These are phyloP conservation scores for Tetranychus truncatus DNA, from an alignment of 2,888 invertebrate genomes.

Conservation along the genomic window DNA sequence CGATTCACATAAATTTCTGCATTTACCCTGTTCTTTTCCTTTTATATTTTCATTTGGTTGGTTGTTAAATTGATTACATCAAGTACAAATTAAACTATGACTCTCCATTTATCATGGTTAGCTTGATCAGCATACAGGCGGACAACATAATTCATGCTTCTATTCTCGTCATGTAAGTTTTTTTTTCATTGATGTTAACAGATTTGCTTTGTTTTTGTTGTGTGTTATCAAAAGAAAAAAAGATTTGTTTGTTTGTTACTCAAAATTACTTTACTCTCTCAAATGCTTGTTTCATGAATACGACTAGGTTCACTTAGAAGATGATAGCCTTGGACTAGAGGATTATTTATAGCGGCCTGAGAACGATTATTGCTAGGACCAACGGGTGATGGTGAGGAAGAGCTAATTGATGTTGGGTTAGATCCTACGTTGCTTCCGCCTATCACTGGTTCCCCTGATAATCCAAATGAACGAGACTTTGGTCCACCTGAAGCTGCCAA, in stretches of 20 bases:
- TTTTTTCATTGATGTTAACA: too few relatives aligned
- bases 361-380: slow-evolving; percentile 2
- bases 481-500: neutral
- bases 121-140: too few relatives aligned
- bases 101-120: too few relatives aligned
- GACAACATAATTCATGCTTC: too few relatives aligned
- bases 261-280: neutral
- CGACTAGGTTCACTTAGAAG: slow-evolving; percentile 26
- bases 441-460: neutral
- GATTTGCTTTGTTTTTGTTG: too few relatives aligned
- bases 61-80: too few relatives aligned
- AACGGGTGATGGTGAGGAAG: slow-evolving; percentile 21
- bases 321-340: slow-evolving; percentile 26
- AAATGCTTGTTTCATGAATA: slow-evolving; percentile 54
- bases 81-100: too few relatives aligned
- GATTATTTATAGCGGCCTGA: slow-evolving; percentile 19
- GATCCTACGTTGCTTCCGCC: neutral
- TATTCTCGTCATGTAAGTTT: too few relatives aligned
- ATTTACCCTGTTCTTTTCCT: too few relatives aligned
- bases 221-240: too few relatives aligned
- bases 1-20: too few relatives aligned
- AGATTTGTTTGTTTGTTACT: neutral
- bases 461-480: neutral
- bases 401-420: slow-evolving; percentile 21
- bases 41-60: too few relatives aligned